Conservation (phyloP, 2,113 vertebrate species). For the Chaenogobius annularis region DNA sequence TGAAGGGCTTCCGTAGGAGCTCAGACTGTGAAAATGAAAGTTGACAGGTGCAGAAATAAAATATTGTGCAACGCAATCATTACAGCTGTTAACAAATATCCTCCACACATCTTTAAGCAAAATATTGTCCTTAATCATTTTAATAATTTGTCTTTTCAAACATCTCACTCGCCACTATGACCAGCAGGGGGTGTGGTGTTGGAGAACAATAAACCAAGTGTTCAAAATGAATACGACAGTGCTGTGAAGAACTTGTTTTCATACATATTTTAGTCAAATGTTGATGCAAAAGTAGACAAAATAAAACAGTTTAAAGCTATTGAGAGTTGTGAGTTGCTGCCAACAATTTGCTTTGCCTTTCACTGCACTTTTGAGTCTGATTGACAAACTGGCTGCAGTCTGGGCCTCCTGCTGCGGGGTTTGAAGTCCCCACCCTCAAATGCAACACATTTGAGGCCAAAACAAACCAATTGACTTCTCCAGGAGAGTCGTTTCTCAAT, state of each 20-base stretch:
- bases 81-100: background rate
- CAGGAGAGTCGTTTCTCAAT: background rate
- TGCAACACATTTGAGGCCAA: background rate
- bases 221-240: no score
- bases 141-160: no score
- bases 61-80: background rate
- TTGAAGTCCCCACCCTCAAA: background rate
- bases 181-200: no score
- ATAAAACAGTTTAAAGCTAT: no score
- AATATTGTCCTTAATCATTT: no score
- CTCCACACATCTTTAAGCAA: no score
- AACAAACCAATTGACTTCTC: background rate
- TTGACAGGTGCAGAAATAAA: background rate
- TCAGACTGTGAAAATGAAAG: background rate
- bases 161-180: no score
- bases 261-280: no score
- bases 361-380: background rate
- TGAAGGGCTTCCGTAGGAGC: background rate
- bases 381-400: background rate
- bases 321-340: conserved; percentile 1
- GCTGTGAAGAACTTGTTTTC: no score
- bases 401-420: background rate
- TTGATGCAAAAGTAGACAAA: no score
- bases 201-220: no score
- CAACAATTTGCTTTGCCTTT: conserved; percentile 12